These are phyloP conservation scores for Agelastica alni DNA, from an alignment of 2,888 invertebrate genomes.

Conservation along the genomic window DNA sequence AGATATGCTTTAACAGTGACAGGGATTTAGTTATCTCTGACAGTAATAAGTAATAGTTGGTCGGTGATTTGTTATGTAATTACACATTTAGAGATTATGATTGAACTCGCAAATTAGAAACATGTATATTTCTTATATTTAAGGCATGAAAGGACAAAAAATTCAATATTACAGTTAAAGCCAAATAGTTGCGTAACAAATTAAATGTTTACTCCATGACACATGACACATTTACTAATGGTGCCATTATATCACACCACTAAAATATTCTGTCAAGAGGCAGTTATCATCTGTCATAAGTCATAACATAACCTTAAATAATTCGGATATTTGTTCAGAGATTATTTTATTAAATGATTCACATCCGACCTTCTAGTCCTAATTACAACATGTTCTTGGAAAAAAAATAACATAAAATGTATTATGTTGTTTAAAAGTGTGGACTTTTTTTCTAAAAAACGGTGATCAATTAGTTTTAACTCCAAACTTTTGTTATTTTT, in stretches of 20 bases:
- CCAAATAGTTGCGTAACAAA: too few species aligned
- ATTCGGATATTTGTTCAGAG: neutral
- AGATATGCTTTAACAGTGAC: too few species aligned
- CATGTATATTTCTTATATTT: too few species aligned
- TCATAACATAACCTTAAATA: slow-evolving; percentile 17
- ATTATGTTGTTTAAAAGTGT: slow-evolving; percentile 17
- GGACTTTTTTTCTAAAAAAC: neutral
- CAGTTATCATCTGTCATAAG: neutral
- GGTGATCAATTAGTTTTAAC: neutral
- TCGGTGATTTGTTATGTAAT: too few species aligned
- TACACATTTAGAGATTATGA: too few species aligned
- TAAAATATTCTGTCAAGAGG: neutral
- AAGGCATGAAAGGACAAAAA: too few species aligned
- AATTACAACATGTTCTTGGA: slow-evolving; percentile 7
- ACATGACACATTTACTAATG: too few species aligned
- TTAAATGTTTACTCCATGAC: too few species aligned
- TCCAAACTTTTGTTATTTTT: neutral
- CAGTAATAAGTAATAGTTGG: too few species aligned
- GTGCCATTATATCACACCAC: neutral
- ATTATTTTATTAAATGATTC: slow-evolving; percentile 9
- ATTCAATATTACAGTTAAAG: too few species aligned
- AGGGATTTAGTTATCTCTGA: too few species aligned
- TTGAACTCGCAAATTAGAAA: too few species aligned
- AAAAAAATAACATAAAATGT: slow-evolving; percentile 2
- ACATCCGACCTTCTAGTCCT: slow-evolving; percentile 10